A percentile compares a stretch with the other conserved stretches of the same genome.
phyloP scores from a whole-genome alignment of 2,113 vertebrate species.

The Xiphias gladius region DNA sequence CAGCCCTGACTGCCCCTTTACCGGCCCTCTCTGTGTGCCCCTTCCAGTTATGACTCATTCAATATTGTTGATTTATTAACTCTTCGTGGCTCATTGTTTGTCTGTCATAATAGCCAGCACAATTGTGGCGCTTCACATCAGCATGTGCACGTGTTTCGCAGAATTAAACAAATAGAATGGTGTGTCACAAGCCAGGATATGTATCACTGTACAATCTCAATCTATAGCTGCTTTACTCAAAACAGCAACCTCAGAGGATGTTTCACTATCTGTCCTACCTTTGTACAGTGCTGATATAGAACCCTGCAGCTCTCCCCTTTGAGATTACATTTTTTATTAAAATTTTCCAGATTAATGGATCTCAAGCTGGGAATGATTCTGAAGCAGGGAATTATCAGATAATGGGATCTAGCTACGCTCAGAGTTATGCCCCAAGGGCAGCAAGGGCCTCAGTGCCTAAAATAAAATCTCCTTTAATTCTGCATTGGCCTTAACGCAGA shows the following conservation, averaged over 20 bases:
- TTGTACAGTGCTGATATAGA: constrained; percentile 35
- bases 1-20: no score
- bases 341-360: constrained; percentile 56
- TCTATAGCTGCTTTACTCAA: constrained; percentile 46
- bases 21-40: neutral
- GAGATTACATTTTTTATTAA: constrained; percentile 36
- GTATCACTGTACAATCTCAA: constrained; percentile 33
- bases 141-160: constrained; percentile 14
- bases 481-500: constrained; percentile 17
- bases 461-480: constrained; percentile 61
- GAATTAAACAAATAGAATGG: constrained; percentile 23
- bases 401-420: constrained; percentile 72
- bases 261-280: constrained; percentile 48
- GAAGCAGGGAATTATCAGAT: constrained; percentile 71
- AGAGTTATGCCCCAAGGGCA: constrained; percentile 46
- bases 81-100: constrained; percentile 31
- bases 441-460: constrained; percentile 21
- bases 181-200: constrained; percentile 29
- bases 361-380: constrained; percentile 52
- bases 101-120: constrained; percentile 26
- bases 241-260: constrained; percentile 33
- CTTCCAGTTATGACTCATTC: constrained; percentile 46
- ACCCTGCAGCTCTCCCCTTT: constrained; percentile 16
- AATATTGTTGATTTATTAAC: constrained; percentile 48
- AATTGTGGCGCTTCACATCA: constrained; percentile 22